Evolutionary conservation across 2,888 invertebrate genomes (phyloP), one percentile per base, ranked within the genome.

Genomic region (Blera fallax): DNA sequence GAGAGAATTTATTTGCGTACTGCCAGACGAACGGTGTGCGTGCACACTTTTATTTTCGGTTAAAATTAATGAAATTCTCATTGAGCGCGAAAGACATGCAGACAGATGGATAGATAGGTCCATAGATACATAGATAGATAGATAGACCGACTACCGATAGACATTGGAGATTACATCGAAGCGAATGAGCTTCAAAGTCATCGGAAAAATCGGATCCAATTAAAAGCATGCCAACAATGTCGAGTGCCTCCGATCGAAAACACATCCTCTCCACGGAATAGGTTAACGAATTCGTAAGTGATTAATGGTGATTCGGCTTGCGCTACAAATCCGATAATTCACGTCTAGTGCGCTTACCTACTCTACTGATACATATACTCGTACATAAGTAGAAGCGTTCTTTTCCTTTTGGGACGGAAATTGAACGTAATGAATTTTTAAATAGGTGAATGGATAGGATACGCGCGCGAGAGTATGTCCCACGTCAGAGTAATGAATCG

Each of bases 231-330:
- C 85, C 80, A 81, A 67, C 81, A 72, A 85, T 85, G 85, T 85
- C 85, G 85, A 85, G 85, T 81, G 81, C 65, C 72, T 72, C 62
- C 76, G 81, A 72, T 81, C 70, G 81, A 76, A 70, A 64, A 64
- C 76, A 81, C 60, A 67, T 76, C 84, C 70, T 70, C 70, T 81
- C 56, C 60, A 54, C 81, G 43, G 81, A 81, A 85, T 85, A 85
- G 85, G 85, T 85, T 85, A 85, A 85, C 81, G 81, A 85, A 85
- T 85, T 85, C 72, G 76, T 85, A 81, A 81, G 85, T 85, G 85
- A 85, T 85, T 85, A 85, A 85, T 85, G 85, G 85, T 77, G 81
- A 81, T 80, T 85, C 67, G 54, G 58, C 64, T 84, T 80, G 80
- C 56, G 70, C 70, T 70, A 76, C 80, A 84, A 80, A 80, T 84